A percentile compares a stretch with the other conserved stretches of the same genome.
These are phyloP conservation scores for Watsonalla binaria DNA, from an alignment of 2,888 invertebrate species.

Conservation along the genomic window DNA sequence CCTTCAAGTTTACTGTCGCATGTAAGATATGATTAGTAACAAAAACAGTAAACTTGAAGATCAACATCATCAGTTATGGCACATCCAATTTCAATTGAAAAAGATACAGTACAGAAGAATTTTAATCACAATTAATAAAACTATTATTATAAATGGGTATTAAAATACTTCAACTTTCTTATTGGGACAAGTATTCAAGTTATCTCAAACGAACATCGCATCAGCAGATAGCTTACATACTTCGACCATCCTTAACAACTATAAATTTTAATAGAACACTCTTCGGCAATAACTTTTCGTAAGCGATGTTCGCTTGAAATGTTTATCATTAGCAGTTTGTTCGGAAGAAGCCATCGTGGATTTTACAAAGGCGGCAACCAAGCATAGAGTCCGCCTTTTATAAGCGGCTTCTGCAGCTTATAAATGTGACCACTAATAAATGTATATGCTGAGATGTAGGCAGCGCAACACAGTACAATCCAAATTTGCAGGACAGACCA, in stretches of 20 bases:
- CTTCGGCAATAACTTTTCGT: not conserved
- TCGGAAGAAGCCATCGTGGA: not conserved
- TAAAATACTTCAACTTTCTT: not conserved
- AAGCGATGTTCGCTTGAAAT: not conserved
- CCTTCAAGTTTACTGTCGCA: not conserved
- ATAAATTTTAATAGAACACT: not conserved
- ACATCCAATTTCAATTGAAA: slow-evolving; percentile 23
- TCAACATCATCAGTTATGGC: slow-evolving; percentile 21
- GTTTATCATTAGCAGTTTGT: not conserved
- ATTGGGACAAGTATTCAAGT: not conserved
- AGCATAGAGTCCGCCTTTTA: too few species aligned
- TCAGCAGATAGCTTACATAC: not conserved
- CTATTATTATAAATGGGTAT: not conserved
- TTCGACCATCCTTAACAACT: not conserved
- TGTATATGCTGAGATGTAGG: too few species aligned
- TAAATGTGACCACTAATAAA: too few species aligned
- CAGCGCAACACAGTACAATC: too few species aligned
- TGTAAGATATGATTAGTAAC: too few species aligned
- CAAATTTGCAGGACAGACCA: too few species aligned
- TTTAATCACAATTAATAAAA: slow-evolving; percentile 2
- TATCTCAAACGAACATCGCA: not conserved
- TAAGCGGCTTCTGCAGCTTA: too few species aligned
- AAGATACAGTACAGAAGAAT: slow-evolving; percentile 10
- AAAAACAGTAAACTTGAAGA: not conserved
- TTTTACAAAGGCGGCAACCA: too few species aligned